These are phyloP conservation scores for Ginglymostoma cirratum DNA, from an alignment of 2,113 vertebrate species.

Conservation along the genomic window DNA sequence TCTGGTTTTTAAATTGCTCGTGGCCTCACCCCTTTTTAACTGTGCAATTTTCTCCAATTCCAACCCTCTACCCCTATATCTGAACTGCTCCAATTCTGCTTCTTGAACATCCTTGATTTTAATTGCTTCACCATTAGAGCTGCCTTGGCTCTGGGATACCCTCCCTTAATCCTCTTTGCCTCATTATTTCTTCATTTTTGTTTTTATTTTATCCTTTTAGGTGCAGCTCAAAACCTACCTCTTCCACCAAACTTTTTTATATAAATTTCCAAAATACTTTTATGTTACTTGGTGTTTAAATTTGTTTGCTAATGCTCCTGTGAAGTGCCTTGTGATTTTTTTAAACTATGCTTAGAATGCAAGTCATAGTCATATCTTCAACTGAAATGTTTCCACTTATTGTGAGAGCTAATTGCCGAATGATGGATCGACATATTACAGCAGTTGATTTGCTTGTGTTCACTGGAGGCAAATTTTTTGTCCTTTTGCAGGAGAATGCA, in stretches of 20 bases:
- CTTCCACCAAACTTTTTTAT: not conserved
- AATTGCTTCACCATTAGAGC: not conserved
- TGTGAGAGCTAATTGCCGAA: not conserved
- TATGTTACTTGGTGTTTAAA: not conserved
- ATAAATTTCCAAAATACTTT: not conserved
- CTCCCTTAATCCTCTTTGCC: not conserved
- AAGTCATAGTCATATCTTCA: not conserved
- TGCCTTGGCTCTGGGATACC: not conserved
- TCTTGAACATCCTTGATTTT: not conserved
- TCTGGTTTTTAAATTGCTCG: not conserved
- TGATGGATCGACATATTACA: not conserved
- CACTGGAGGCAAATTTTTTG: not conserved
- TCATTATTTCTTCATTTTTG: not conserved
- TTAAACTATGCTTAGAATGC: not conserved
- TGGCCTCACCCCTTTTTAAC: not conserved
- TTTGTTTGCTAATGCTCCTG: not conserved
- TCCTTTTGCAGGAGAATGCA: conserved; percentile 37
- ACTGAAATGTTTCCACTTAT: not conserved
- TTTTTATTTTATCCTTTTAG: not conserved
- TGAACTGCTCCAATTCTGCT: not conserved
- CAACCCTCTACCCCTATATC: not conserved
- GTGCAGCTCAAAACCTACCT: not conserved
- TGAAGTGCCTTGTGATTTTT: not conserved
- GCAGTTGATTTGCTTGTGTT: not conserved
- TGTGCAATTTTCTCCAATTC: not conserved